A percentile compares a stretch with the other conserved stretches of the same genome.
Conservation (phyloP, 2,888 invertebrate species). For the Antheraea assamensis region DNA sequence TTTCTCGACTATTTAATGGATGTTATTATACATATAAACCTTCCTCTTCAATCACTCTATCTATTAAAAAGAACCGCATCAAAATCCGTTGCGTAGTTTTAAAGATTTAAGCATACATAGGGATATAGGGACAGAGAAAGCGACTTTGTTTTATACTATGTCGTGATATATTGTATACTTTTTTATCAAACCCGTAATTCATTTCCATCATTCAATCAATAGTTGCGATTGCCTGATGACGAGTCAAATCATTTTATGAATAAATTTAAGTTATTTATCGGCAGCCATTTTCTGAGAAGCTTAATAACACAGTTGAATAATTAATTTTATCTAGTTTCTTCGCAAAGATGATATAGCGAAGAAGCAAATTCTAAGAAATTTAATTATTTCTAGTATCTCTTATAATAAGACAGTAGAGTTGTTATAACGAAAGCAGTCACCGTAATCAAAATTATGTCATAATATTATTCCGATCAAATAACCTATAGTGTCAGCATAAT, state of each 20-base stretch:
- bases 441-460: conserved; percentile 1
- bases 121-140: too few species aligned
- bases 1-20: too few species aligned
- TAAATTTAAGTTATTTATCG: background rate
- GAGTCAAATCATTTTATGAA: background rate
- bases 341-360: background rate
- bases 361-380: background rate
- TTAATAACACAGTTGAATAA: background rate
- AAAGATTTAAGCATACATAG: too few species aligned
- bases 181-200: background rate
- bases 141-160: too few species aligned
- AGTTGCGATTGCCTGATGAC: background rate
- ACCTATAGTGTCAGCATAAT: background rate
- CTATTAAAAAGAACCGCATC: too few species aligned
- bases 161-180: too few species aligned
- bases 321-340: background rate
- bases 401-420: background rate
- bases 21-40: too few species aligned
- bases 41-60: too few species aligned
- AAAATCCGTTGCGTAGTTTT: too few species aligned
- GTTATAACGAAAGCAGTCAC: background rate
- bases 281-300: background rate
- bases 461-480: background rate
- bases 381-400: background rate
- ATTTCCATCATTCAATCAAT: too few species aligned